phyloP scores from a whole-genome alignment of 2,113 vertebrate genomes.

The Orycteropus afer region DNA sequence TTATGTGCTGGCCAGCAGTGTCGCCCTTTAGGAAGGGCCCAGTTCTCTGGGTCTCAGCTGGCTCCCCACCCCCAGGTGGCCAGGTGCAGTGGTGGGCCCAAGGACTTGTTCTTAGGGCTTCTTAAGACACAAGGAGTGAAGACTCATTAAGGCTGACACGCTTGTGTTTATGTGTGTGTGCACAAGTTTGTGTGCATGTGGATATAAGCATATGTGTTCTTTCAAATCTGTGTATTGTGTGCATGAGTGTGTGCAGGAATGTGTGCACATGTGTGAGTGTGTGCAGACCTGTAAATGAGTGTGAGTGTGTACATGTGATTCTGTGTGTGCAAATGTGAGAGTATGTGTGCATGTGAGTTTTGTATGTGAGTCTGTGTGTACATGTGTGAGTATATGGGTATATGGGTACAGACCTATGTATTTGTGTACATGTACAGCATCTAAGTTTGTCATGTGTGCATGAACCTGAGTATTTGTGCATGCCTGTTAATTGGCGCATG shows the following conservation, averaged over 20 bases:
- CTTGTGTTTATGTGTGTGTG: no score
- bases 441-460: neutral
- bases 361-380: neutral
- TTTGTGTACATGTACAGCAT: neutral
- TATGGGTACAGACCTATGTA: neutral
- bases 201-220: neutral
- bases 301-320: neutral
- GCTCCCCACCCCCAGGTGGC: accelerated
- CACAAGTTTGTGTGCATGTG: neutral
- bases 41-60: accelerated
- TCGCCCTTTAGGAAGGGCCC: accelerated
- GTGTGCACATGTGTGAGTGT: neutral
- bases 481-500: no score
- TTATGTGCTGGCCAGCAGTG: no score
- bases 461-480: no score
- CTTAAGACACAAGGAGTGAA: neutral
- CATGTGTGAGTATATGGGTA: neutral
- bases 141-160: neutral
- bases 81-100: neutral
- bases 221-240: neutral
- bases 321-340: neutral
- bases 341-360: neutral
- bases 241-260: accelerated
- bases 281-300: no score
- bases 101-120: accelerated